Evolutionary conservation across 1,140 invertebrate species (phyloP).

Genomic region (Oryzaephilus surinamensis): DNA sequence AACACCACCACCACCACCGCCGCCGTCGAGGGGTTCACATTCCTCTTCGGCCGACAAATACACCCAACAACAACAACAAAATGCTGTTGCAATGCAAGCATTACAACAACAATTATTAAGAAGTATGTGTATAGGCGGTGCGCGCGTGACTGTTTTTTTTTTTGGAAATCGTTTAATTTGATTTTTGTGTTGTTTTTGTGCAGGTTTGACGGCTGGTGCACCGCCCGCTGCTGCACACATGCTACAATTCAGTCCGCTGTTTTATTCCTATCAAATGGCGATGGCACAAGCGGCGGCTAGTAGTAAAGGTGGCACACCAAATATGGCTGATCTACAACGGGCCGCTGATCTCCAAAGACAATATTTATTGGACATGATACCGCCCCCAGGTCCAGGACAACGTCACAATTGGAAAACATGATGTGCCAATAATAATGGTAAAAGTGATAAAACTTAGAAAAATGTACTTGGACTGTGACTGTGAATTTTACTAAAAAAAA

Average conservation of each 20-base stretch:
- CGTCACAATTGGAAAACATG: constrained; percentile 38
- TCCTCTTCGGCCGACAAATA: constrained; percentile 50
- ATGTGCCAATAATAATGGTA: constrained; percentile 17
- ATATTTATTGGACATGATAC: constrained; percentile 94
- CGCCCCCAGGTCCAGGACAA: constrained; percentile 42
- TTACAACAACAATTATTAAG: constrained; percentile 65
- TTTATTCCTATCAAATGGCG: constrained; percentile 76
- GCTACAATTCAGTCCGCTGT: constrained; percentile 71
- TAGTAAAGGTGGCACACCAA: constrained; percentile 35
- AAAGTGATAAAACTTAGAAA: constrained; percentile 13
- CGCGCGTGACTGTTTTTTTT: not conserved
- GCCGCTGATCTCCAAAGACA: constrained; percentile 86
- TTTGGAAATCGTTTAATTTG: constrained; percentile 1
- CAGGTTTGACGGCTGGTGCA: constrained; percentile 36
- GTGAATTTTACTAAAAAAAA: not conserved
- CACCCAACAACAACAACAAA: too few relatives aligned
- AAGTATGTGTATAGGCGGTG: constrained; percentile 40
- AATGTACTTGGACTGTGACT: not conserved
- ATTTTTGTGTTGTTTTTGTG: constrained; percentile 5
- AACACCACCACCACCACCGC: constrained; percentile 28
- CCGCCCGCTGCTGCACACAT: constrained; percentile 67
- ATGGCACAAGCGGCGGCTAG: constrained; percentile 45
- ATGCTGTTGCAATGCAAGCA: constrained; percentile 68
- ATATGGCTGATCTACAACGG: constrained; percentile 63
- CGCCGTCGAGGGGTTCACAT: constrained; percentile 24